phyloP scores from a whole-genome alignment of 2,113 vertebrate species.

The Tympanuchus pallidicinctus region DNA sequence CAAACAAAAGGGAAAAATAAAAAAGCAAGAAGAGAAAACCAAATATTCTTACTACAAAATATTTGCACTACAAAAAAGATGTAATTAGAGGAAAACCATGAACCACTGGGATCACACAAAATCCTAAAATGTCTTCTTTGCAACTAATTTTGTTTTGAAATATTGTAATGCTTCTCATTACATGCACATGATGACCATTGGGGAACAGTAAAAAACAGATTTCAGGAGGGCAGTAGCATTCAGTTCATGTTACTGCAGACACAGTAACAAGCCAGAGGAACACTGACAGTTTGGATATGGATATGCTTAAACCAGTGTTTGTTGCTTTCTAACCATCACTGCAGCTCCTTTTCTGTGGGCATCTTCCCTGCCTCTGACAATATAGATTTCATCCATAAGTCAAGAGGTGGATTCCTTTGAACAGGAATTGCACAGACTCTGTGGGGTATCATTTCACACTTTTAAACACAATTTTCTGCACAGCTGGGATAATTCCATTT shows the following conservation, averaged over 20 bases:
- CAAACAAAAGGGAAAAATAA: neutral
- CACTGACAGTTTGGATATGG: neutral
- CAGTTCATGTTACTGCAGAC: neutral
- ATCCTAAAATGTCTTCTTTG: neutral
- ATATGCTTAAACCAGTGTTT: neutral
- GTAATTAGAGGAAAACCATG: neutral
- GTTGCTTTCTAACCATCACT: neutral
- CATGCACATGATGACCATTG: neutral
- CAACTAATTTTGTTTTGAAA: neutral
- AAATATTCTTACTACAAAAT: neutral
- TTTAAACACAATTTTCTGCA: neutral
- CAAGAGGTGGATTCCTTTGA: neutral
- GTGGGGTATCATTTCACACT: neutral
- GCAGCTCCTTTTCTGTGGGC: neutral
- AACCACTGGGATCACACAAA: neutral
- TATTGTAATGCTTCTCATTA: neutral
- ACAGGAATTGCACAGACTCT: neutral
- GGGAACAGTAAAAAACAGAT: neutral
- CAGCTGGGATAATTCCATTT: neutral
- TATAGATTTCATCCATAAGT: neutral
- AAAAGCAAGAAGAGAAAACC: neutral
- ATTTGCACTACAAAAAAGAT: neutral
- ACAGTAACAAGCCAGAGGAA: neutral
- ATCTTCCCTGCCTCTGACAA: neutral
- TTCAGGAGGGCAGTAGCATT: neutral